Conservation (phyloP, 2,888 invertebrate genomes). For the Thymelicus sylvestris region DNA sequence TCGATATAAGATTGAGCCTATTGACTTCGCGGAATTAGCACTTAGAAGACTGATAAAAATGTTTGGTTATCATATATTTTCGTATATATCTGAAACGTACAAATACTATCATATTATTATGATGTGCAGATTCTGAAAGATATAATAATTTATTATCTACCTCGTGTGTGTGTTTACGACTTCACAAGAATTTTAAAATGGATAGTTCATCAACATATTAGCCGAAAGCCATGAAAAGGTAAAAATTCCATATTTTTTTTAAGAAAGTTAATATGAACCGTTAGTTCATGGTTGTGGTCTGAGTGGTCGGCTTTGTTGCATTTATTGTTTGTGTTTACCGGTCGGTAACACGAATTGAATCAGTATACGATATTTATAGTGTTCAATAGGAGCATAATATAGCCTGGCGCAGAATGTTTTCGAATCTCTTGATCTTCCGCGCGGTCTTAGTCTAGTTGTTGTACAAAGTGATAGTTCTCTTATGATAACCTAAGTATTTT, state of each 20-base stretch:
- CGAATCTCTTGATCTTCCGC: constrained; percentile 58
- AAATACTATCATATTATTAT: too few relatives aligned
- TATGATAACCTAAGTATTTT: constrained; percentile 83
- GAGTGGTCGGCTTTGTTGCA: constrained; percentile 17
- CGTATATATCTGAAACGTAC: too few relatives aligned
- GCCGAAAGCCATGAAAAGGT: background rate
- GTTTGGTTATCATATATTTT: too few relatives aligned
- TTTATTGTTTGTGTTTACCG: constrained; percentile 10
- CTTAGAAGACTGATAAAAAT: too few relatives aligned
- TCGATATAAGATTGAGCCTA: too few relatives aligned
- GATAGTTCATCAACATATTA: background rate
- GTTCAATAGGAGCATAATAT: constrained; percentile 7
- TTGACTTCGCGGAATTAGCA: too few relatives aligned
- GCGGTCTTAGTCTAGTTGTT: constrained; percentile 73
- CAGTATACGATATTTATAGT: constrained; percentile 31
- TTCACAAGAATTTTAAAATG: too few relatives aligned
- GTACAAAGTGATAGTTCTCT: constrained; percentile 85
- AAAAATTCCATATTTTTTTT: background rate
- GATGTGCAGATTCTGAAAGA: too few relatives aligned
- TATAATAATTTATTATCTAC: too few relatives aligned
- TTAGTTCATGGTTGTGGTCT: background rate
- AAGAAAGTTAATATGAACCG: background rate
- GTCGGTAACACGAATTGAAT: background rate
- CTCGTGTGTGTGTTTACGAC: too few relatives aligned
- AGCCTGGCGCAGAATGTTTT: constrained; percentile 12